phyloP scores from a whole-genome alignment of 2,797 vertebrate species.

The Sternarchorhynchus goeldii region DNA sequence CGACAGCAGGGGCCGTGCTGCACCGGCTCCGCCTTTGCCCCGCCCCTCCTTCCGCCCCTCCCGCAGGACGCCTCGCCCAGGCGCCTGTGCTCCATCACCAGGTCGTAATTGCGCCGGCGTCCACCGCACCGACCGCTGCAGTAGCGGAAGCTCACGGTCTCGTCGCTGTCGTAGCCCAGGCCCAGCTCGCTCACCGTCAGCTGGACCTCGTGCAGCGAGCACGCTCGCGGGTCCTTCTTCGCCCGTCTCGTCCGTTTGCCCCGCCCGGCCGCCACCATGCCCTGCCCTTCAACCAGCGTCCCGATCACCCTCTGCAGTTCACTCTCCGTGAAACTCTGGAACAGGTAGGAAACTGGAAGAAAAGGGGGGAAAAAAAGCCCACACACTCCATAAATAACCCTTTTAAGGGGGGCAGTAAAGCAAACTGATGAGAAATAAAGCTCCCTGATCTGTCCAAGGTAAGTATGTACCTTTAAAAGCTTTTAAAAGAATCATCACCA shows the following conservation, averaged over 20 bases:
- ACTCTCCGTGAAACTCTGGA: constrained; percentile 93
- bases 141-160: constrained; percentile 90
- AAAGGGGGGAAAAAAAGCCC: constrained; percentile 34
- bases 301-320: constrained; percentile 86
- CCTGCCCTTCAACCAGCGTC: constrained; percentile 80
- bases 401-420: neutral
- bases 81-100: constrained; percentile 83
- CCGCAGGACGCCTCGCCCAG: constrained; percentile 34
- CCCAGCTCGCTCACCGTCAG: constrained; percentile 91
- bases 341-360: constrained; percentile 76
- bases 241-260: constrained; percentile 84
- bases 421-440: neutral
- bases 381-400: neutral
- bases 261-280: constrained; percentile 57
- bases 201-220: constrained; percentile 83
- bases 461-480: neutral
- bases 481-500: too few species aligned
- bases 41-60: constrained; percentile 64
- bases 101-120: constrained; percentile 86
- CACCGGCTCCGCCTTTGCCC: constrained; percentile 79
- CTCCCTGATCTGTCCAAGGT: neutral
- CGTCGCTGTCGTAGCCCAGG: constrained; percentile 89
- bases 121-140: constrained; percentile 89
- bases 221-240: constrained; percentile 77
- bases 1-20: constrained; percentile 89